These are phyloP conservation scores for Drosophila histrio DNA, from an alignment of 2,888 invertebrate species.

Conservation along the genomic window DNA sequence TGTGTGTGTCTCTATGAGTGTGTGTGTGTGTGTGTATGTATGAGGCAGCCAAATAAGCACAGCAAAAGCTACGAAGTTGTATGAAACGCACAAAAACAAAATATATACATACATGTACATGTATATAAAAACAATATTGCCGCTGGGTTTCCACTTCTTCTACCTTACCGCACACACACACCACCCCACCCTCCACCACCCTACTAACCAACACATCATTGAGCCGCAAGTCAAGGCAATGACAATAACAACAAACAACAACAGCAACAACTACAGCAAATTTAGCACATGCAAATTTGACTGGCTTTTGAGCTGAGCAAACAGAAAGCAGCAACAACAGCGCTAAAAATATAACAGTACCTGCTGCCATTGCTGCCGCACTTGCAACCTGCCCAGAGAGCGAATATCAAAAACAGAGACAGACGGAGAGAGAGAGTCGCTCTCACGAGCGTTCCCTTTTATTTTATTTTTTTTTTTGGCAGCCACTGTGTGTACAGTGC, in stretches of 20 bases:
- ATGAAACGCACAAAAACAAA: constrained; percentile 4
- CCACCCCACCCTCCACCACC: too few relatives aligned
- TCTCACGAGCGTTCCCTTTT: constrained; percentile 1
- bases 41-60: constrained; percentile 50
- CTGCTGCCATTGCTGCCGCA: constrained; percentile 60
- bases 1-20: neutral
- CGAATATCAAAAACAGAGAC: neutral
- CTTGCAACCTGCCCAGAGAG: constrained; percentile 57
- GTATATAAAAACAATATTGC: constrained; percentile 21
- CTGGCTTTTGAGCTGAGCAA: constrained; percentile 40
- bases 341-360: constrained; percentile 75
- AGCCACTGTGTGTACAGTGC: constrained; percentile 40
- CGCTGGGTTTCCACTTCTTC: constrained; percentile 7
- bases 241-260: constrained; percentile 23
- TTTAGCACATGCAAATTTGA: constrained; percentile 74
- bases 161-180: neutral
- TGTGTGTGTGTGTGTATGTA: neutral
- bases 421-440: constrained; percentile 7
- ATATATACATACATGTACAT: neutral
- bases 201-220: too few relatives aligned
- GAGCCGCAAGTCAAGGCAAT: constrained; percentile 36
- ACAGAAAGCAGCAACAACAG: constrained; percentile 40
- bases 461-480: neutral
- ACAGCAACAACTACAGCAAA: constrained; percentile 42
- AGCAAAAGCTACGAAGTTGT: constrained; percentile 37